phyloP scores from a whole-genome alignment of 1,140 invertebrate species.

The Teleogryllus occipitalis region DNA sequence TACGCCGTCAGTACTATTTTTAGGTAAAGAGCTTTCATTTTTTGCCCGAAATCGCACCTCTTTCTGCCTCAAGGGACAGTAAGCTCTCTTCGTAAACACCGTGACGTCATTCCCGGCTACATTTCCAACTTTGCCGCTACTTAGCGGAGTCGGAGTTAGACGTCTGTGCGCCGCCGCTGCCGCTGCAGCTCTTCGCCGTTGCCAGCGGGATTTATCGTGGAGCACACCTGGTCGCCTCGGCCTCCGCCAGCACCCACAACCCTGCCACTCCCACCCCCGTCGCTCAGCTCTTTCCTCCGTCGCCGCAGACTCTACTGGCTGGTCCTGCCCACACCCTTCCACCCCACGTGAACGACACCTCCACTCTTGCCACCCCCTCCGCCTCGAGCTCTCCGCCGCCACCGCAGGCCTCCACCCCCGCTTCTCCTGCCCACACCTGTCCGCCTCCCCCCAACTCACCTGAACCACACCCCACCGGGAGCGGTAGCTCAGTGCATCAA shows the following conservation, averaged over 20 bases:
- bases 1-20: neutral
- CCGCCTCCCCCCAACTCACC: too few species aligned
- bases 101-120: neutral
- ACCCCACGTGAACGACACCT: too few species aligned
- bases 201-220: neutral
- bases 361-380: too few species aligned
- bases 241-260: neutral
- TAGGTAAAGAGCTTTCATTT: neutral
- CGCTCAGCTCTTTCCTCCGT: too few species aligned
- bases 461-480: too few species aligned
- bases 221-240: neutral
- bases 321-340: too few species aligned
- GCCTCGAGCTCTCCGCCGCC: too few species aligned
- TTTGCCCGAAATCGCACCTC: neutral
- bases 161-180: neutral
- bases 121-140: neutral
- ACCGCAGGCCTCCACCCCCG: too few species aligned
- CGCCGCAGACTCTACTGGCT: too few species aligned
- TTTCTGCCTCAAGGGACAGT: neutral
- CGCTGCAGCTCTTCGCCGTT: neutral
- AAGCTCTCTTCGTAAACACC: neutral
- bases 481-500: too few species aligned
- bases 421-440: too few species aligned
- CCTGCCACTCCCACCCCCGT: too few species aligned
- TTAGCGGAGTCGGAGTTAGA: neutral